Percentiles rank a stretch among this genome's conserved stretches.
Conservation (phyloP, 2,797 vertebrate species). For the Aeoliscus strigatus region DNA sequence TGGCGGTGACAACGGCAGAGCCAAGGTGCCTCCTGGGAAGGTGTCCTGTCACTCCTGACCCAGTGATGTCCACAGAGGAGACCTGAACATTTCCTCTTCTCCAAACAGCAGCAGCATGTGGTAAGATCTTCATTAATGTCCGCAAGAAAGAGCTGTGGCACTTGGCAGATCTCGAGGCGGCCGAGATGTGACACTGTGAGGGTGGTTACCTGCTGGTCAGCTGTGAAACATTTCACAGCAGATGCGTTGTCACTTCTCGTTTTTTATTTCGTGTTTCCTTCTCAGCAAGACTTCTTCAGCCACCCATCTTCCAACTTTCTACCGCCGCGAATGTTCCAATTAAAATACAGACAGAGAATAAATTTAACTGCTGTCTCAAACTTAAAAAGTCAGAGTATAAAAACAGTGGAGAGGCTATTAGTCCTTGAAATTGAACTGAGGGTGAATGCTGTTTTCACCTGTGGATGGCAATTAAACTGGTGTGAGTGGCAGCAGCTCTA, state of each 20-base stretch:
- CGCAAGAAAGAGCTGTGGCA: slow-evolving; percentile 13
- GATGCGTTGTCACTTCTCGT: too few relatives aligned
- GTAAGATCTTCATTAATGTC: slow-evolving; percentile 9
- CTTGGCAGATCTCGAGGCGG: slow-evolving; percentile 46
- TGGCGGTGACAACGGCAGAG: slow-evolving; percentile 47
- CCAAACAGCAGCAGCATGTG: slow-evolving; percentile 14
- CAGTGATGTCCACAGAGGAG: slow-evolving; percentile 35
- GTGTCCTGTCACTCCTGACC: slow-evolving; percentile 45
- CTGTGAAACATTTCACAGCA: slow-evolving; percentile 15
- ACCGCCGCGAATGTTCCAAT: slow-evolving; percentile 39
- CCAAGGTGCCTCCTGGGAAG: slow-evolving; percentile 48
- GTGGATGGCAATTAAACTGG: slow-evolving; percentile 37
- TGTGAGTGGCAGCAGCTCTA: slow-evolving; percentile 23
- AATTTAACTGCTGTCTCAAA: slow-evolving; percentile 26
- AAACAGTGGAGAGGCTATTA: slow-evolving; percentile 34
- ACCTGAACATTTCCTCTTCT: slow-evolving; percentile 15
- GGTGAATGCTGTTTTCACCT: slow-evolving; percentile 27
- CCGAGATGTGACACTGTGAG: slow-evolving; percentile 51
- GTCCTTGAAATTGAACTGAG: slow-evolving; percentile 21
- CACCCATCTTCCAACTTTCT: slow-evolving; percentile 31
- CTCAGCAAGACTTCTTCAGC: slow-evolving; percentile 14
- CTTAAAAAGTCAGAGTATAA: slow-evolving; percentile 26
- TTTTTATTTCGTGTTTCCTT: slow-evolving; percentile 13
- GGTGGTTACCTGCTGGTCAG: slow-evolving; percentile 45
- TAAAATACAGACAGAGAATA: slow-evolving; percentile 31